A percentile compares a stretch with the other conserved stretches of the same genome.
These are phyloP conservation scores for Himalopsyche anomala DNA, from an alignment of 2,888 invertebrate species.

Conservation along the genomic window DNA sequence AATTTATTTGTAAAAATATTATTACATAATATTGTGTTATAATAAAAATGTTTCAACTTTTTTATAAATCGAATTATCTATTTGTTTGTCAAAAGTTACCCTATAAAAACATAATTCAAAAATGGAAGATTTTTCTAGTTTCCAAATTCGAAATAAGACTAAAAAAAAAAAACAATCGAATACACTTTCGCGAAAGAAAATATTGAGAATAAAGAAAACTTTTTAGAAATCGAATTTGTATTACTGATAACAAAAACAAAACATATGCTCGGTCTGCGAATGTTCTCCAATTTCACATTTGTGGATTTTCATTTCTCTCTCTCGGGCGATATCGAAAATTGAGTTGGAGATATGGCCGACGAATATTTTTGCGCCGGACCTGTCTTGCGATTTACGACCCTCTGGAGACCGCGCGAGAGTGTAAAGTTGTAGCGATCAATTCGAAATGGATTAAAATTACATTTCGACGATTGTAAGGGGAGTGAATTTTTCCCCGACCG, in stretches of 20 bases:
- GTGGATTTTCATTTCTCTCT: conserved; percentile 12
- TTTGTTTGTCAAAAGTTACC: too few relatives aligned
- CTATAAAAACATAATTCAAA: too few relatives aligned
- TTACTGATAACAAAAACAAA: conserved; percentile 34
- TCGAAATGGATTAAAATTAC: conserved; percentile 57
- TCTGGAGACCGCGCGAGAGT: conserved; percentile 57
- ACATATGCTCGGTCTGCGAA: neutral
- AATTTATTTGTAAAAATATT: too few relatives aligned
- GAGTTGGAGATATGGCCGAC: conserved; percentile 1
- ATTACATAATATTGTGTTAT: too few relatives aligned
- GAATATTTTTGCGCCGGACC: conserved; percentile 44
- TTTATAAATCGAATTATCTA: too few relatives aligned
- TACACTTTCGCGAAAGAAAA: neutral
- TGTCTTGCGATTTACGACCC: conserved; percentile 58
- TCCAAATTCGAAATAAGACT: neutral
- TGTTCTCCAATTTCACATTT: conserved; percentile 34
- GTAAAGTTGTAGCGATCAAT: conserved; percentile 62
- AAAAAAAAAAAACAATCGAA: neutral
- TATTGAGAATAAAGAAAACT: neutral
- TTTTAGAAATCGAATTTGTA: conserved; percentile 1
- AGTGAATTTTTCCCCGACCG: conserved; percentile 22
- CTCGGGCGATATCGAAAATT: conserved; percentile 6
- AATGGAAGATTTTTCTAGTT: too few relatives aligned
- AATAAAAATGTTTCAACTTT: too few relatives aligned
- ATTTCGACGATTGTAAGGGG: conserved; percentile 1